These are phyloP conservation scores for Automeris io DNA, from an alignment of 2,888 invertebrate species.

Conservation along the genomic window DNA sequence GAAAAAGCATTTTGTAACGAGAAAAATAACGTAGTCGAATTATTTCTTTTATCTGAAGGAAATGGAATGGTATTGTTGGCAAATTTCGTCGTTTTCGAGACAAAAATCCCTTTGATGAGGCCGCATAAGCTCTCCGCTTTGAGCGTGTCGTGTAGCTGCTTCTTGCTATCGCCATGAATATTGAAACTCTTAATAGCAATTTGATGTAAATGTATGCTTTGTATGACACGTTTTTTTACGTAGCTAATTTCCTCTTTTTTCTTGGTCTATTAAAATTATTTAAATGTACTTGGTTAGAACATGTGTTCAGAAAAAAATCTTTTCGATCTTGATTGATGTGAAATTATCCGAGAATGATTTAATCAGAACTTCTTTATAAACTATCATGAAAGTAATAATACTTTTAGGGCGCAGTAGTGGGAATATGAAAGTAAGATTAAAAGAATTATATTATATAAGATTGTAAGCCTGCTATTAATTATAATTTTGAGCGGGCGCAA, in stretches of 20 bases:
- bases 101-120: conserved; percentile 30
- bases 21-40: conserved; percentile 25
- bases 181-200: conserved; percentile 15
- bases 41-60: conserved; percentile 24
- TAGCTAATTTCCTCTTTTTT: background rate
- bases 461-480: too few species aligned
- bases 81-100: conserved; percentile 21
- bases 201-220: conserved; percentile 4
- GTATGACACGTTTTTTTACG: conserved; percentile 1
- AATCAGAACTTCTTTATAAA: too few species aligned
- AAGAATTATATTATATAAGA: too few species aligned
- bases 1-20: conserved; percentile 7
- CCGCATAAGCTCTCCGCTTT: conserved; percentile 22
- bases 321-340: too few species aligned
- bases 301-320: background rate
- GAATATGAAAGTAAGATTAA: too few species aligned
- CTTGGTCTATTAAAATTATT: background rate
- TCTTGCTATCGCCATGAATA: conserved; percentile 22
- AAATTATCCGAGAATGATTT: too few species aligned
- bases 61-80: conserved; percentile 26
- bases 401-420: too few species aligned
- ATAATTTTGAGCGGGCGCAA: too few species aligned
- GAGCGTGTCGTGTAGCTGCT: conserved; percentile 14
- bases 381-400: too few species aligned
- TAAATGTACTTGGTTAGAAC: background rate